Conservation (phyloP, 2,113 vertebrate species). For the Rhabdornis inornatus region DNA sequence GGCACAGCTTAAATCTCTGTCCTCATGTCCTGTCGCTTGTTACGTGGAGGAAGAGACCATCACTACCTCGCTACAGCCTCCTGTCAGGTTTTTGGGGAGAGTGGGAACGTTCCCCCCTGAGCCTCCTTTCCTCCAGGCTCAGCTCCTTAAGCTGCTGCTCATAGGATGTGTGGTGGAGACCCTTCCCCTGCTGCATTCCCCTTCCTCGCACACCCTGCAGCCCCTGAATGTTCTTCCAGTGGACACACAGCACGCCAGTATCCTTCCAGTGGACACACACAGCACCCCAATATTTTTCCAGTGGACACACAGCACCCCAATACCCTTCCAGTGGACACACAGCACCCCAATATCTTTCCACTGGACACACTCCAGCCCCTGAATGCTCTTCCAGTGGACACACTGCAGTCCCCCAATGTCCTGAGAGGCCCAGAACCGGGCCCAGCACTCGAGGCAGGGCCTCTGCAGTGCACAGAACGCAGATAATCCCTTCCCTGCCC, state of each 20-base stretch:
- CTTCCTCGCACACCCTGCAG: too few species aligned
- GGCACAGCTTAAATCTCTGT: not conserved
- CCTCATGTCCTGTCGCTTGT: not conserved
- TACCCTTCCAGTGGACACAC: not conserved
- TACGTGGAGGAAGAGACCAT: rapidly evolving
- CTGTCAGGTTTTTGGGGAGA: not conserved
- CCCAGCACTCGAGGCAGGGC: not conserved
- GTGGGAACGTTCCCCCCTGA: not conserved
- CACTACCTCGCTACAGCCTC: not conserved
- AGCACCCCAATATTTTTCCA: not conserved
- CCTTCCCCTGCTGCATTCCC: not conserved
- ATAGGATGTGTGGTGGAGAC: rapidly evolving
- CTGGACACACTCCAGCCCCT: too few species aligned
- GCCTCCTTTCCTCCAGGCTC: not conserved
- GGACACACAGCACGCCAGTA: rapidly evolving
- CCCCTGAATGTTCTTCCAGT: rapidly evolving
- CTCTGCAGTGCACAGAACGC: not conserved
- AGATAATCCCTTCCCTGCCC: rapidly evolving
- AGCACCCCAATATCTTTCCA: too few species aligned
- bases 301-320: not conserved
- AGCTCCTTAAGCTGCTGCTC: not conserved
- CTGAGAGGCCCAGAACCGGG: rapidly evolving
- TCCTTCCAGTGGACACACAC: not conserved
- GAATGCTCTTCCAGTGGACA: not conserved
- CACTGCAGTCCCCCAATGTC: not conserved